Percentiles rank a stretch among this genome's conserved stretches.
Conservation (phyloP, 23 tunicate genomes). For the Corella eumyota region DNA sequence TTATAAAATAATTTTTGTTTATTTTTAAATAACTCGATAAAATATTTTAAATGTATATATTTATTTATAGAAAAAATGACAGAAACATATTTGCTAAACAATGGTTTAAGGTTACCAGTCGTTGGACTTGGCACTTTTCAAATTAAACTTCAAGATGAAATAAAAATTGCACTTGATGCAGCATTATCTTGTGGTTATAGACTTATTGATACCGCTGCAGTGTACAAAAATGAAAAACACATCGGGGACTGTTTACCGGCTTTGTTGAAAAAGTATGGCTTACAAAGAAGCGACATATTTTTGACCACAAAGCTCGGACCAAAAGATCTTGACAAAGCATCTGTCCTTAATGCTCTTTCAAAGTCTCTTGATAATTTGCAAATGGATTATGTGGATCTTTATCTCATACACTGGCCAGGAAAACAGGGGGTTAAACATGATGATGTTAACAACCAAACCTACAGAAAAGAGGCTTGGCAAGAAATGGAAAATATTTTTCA, state of each 20-base stretch:
- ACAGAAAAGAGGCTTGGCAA: constrained; percentile 42
- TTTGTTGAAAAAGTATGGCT: constrained; percentile 27
- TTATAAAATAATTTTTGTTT: no score
- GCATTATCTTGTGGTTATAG: constrained; percentile 58
- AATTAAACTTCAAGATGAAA: constrained; percentile 21
- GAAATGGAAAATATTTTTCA: constrained; percentile 31
- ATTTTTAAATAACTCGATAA: no score
- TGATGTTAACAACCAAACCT: constrained; percentile 21
- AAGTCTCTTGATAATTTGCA: constrained; percentile 31
- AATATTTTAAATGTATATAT: no score
- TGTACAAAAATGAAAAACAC: constrained; percentile 59
- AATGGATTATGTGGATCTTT: constrained; percentile 54
- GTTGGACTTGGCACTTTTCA: constrained; percentile 58
- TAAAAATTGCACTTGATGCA: constrained; percentile 22
- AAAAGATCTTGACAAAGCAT: constrained; percentile 24
- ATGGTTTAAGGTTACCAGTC: constrained; percentile 22
- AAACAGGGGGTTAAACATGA: constrained; percentile 41
- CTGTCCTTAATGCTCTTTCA: constrained; percentile 22
- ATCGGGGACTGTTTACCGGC: constrained; percentile 41
- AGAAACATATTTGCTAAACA: no score
- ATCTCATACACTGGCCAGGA: constrained; percentile 90
- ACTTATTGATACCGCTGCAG: constrained; percentile 73
- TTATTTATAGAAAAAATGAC: no score
- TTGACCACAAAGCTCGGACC: constrained; percentile 82
- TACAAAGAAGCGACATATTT: constrained; percentile 55